Evolutionary conservation across 1,140 invertebrate genomes (phyloP).

Genomic region (Macrosteles quadrilineatus): DNA sequence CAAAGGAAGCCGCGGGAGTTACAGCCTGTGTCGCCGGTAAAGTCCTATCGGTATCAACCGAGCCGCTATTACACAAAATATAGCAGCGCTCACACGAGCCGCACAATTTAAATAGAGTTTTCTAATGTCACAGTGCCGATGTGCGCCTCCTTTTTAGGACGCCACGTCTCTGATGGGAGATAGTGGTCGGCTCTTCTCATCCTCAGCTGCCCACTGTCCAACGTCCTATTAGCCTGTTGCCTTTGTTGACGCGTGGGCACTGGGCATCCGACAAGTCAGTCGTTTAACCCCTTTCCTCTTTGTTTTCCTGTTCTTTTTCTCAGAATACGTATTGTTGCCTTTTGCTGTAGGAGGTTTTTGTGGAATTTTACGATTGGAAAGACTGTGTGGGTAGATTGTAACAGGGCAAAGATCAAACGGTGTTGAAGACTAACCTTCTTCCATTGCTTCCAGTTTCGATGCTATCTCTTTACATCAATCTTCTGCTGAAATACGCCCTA

Average conservation of each 20-base stretch:
- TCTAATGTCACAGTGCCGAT: background rate
- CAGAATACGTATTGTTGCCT: no score
- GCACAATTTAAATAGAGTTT: constrained; percentile 16
- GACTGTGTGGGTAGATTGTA: no score
- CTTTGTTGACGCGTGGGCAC: background rate
- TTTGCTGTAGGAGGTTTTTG: no score
- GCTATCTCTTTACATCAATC: no score
- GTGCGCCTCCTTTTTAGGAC: constrained; percentile 4
- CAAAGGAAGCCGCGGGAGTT: background rate
- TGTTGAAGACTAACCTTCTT: no score
- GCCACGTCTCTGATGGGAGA: constrained; percentile 1
- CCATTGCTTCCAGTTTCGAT: no score
- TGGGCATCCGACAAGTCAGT: background rate
- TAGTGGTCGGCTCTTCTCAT: no score
- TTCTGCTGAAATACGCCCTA: no score
- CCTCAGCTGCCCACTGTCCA: no score
- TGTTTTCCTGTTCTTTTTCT: background rate
- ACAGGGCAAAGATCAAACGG: no score
- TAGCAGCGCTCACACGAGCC: background rate
- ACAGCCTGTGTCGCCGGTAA: background rate
- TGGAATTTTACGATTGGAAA: no score
- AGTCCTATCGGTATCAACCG: background rate
- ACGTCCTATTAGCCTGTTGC: background rate
- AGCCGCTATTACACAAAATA: background rate
- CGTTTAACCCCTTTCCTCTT: background rate